Evolutionary conservation across 2,113 vertebrate species (phyloP), one percentile per base, ranked within the genome.

Genomic region (Brevimyrus niger): DNA sequence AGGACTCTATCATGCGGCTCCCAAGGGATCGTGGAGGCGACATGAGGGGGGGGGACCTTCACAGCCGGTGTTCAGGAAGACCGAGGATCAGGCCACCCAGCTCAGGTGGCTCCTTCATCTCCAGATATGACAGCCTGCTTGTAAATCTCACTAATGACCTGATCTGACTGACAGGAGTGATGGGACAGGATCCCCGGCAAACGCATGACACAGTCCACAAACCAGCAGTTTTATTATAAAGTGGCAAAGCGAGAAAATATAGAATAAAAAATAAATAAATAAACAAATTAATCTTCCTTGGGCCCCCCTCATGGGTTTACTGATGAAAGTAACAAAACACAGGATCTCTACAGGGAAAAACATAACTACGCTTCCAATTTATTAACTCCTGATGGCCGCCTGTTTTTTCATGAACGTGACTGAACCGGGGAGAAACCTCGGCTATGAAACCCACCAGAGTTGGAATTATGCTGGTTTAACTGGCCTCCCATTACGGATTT

Each of bases 271-370:
- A 80, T 55, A 55, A 55, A 55, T 55, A 31, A 27, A 69, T 13
- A 27, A 69, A 42, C 83, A 53, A 87, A 87, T 87, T 53, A 87
- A 87, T 87, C 85, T 87, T 87, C 85, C 31, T 53, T 46, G 47
- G 9, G 7, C 46, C 83, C 83, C 82, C 85, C 85, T 53, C 48
- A 87, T 53, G 44, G 50, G 27, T 87, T 53, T 19, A 51, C n/a
- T 53, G 85, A 87, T 38, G 50, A 53, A 87, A 87, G n/a, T 53
- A 53, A 87, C 85, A 87, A 53, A 51, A 53, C 50, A 87, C 50
- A 50, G 47, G 47, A 46, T 47, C 82, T 84, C 38, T 23, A 84
- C 21, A 46, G 82, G 21, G 82, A 47, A 47, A 47, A 84, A 47
- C 17, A 46, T 3, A 84, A 84, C 82, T 21, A 47, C 35, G 76